Evolutionary conservation across 2,888 invertebrate species (phyloP).

Genomic region (Dermolepida albohirtum): DNA sequence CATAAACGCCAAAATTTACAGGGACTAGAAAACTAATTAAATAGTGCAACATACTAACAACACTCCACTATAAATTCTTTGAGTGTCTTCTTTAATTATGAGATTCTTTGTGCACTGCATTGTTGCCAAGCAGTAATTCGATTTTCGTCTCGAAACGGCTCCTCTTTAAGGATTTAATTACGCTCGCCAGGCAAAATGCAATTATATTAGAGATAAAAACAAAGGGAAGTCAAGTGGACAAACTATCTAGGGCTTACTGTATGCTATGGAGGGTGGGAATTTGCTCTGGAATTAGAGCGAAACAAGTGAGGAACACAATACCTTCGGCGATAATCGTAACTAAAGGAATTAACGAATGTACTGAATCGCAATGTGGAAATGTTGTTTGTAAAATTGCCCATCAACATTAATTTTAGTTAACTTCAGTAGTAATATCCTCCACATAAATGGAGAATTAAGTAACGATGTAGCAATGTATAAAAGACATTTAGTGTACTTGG

Average conservation of each 20-base stretch:
- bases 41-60: no score
- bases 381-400: no score
- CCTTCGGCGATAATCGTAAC: slow-evolving; percentile 15
- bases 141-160: slow-evolving; percentile 12
- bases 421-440: no score
- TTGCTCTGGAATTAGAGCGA: slow-evolving; percentile 9
- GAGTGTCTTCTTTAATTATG: slow-evolving; percentile 14
- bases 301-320: background rate
- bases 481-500: no score
- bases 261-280: background rate
- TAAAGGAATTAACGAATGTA: slow-evolving; percentile 24
- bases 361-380: slow-evolving; percentile 2
- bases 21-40: no score
- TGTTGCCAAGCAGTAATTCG: slow-evolving; percentile 7
- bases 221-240: slow-evolving; percentile 25
- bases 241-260: background rate
- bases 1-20: no score
- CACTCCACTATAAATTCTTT: no score
- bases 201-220: slow-evolving; percentile 21
- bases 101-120: slow-evolving; percentile 15
- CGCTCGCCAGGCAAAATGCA: slow-evolving; percentile 10
- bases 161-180: slow-evolving; percentile 27
- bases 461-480: no score
- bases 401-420: no score
- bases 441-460: no score